Base-by-base conservation (phyloP, 2,797 vertebrate species). In the Helostoma temminkii region DNA sequence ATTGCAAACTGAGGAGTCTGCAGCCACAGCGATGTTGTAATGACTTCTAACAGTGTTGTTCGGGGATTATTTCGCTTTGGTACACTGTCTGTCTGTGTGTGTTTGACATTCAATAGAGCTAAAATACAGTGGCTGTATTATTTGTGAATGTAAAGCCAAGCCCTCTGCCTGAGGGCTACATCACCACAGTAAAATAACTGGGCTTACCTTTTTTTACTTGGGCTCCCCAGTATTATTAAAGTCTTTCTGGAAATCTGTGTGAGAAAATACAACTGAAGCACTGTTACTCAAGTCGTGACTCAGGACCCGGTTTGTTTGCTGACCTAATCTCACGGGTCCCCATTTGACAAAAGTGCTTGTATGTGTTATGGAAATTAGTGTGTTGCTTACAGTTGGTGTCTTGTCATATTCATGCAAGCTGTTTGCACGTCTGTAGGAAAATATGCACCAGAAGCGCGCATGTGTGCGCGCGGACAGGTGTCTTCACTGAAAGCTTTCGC, bases 1-100 rank as follows among this genome's bases (percentile, higher is more conserved):
- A 36, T 15, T 21, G 39, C 24, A 19, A 22, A 22, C 30, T 5
- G 30, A 56, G 48, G 37, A 25, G 24, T 28, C 16, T 36, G 12
- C 30, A 49, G n/a, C 39, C 11, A 3, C 21, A 4, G 49, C 30
- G 56, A 66, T 54, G 32, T 54, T 43, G 37, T 78, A 3, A 53
- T 32, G 34, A 67, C 28, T 26, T 55, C 50, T 46, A 37, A 57
- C 26, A 37, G 54, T 68, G 65, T 65, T 58, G 22, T 34, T 39
- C 41, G 46, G 30, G 53, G 42, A 25, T 50, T 55, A 0, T 48
- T 66, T 57, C 26, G n/a, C 10, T 65, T 70, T 21, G 30, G 43
- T 47, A 41, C 21, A 47, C 25, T 28, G 41, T 60, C 15, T 63
- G 41, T 46, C 42, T 52, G 34, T 36, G 3, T 36, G 30, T 32